Evolutionary conservation across 2,797 vertebrate species (phyloP).

Genomic region (Halcyon chelicuti): DNA sequence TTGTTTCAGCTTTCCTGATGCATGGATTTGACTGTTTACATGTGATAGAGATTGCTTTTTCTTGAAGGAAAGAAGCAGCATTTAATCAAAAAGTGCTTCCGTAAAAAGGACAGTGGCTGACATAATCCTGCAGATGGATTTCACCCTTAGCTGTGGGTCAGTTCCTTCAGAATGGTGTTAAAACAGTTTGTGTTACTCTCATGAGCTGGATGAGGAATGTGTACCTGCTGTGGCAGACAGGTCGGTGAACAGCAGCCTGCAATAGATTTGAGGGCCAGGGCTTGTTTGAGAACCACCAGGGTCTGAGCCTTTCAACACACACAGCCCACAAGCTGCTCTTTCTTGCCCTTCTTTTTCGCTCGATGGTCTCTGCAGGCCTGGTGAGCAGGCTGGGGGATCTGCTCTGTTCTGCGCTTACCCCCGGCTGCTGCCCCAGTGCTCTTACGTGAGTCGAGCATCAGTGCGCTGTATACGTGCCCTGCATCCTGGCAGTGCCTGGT

Average conservation of each 20-base stretch:
- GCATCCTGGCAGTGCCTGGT: not conserved
- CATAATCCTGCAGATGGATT: not conserved
- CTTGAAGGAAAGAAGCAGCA: not conserved
- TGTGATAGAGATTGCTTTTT: not conserved
- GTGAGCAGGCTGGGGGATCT: no score
- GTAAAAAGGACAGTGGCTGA: not conserved
- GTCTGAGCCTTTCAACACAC: no score
- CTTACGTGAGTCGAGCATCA: no score
- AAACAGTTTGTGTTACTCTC: no score
- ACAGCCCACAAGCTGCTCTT: no score
- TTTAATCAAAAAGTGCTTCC: not conserved
- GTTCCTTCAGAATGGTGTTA: not conserved
- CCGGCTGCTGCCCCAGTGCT: not conserved
- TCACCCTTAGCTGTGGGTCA: not conserved
- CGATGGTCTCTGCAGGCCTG: not conserved
- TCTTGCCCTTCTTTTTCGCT: not conserved
- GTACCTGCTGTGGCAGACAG: fast-evolving
- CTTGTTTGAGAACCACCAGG: not conserved
- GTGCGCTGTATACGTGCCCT: fast-evolving
- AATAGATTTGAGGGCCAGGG: not conserved
- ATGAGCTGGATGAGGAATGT: fast-evolving
- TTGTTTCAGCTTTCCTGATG: not conserved
- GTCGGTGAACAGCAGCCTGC: not conserved
- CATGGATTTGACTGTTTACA: not conserved
- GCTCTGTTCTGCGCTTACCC: fast-evolving